Evolutionary conservation across 2,113 vertebrate genomes (phyloP).

Genomic region (Lepus europaeus): DNA sequence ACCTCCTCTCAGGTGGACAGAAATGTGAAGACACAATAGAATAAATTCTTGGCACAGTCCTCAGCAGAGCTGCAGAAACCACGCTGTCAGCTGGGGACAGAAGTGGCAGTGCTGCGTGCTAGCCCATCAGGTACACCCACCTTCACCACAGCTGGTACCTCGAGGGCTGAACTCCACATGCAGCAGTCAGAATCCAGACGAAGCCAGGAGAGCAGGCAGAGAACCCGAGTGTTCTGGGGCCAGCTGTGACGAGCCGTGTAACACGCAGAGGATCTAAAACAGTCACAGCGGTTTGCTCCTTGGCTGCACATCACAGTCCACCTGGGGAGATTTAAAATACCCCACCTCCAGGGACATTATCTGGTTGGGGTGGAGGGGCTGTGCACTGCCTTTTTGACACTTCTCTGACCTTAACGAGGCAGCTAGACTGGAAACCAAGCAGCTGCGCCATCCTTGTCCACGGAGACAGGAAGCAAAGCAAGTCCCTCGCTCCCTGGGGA

Average conservation of each 20-base stretch:
- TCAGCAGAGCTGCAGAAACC: no score
- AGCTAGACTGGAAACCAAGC: neutral
- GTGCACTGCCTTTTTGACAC: neutral
- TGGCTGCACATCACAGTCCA: neutral
- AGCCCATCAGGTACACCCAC: no score
- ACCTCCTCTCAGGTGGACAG: neutral
- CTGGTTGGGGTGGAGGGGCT: neutral
- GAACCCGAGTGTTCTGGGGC: neutral
- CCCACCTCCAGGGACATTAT: neutral
- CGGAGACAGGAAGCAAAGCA: neutral
- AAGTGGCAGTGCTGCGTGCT: no score
- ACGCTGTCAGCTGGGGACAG: no score
- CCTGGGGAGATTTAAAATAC: neutral
- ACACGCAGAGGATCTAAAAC: neutral
- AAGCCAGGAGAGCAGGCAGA: neutral
- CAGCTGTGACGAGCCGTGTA: neutral
- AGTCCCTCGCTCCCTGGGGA: no score
- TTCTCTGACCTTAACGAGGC: neutral
- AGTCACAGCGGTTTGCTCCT: neutral
- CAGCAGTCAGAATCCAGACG: no score
- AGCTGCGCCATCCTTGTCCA: neutral
- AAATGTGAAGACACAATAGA: neutral
- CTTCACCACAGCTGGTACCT: no score
- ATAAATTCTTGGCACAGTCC: neutral
- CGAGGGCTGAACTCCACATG: no score